A percentile compares a stretch with the other conserved stretches of the same genome.
Evolutionary conservation across 2,888 invertebrate species (phyloP).

Genomic region (Eupithecia inturbata): DNA sequence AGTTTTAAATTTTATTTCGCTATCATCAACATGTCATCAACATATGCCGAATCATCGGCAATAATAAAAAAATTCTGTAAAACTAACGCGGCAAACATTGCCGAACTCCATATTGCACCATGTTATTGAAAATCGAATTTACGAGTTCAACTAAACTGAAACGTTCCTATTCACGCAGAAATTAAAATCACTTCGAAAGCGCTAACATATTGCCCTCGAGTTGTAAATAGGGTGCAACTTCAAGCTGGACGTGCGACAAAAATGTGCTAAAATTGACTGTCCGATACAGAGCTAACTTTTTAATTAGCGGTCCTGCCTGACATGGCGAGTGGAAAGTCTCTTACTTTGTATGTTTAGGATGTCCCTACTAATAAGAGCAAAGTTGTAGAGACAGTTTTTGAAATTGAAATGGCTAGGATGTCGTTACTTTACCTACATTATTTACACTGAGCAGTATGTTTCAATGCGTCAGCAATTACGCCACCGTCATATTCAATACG

Average conservation of each 20-base stretch:
- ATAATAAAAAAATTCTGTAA: slow-evolving; percentile 23
- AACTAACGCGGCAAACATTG: slow-evolving; percentile 32
- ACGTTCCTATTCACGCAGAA: slow-evolving; percentile 41
- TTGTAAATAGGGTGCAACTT: slow-evolving; percentile 47
- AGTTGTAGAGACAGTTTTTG: neutral
- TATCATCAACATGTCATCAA: slow-evolving; percentile 13
- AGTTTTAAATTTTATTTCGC: neutral
- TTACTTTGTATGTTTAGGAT: slow-evolving; percentile 13
- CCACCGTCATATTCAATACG: too few species aligned
- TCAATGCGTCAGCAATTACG: too few species aligned
- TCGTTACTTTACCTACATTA: neutral
- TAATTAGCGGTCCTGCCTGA: slow-evolving; percentile 41
- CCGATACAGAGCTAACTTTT: slow-evolving; percentile 44
- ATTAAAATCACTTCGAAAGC: slow-evolving; percentile 41
- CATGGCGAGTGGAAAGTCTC: slow-evolving; percentile 21
- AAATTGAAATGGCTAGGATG: neutral
- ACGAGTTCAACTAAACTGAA: slow-evolving; percentile 40
- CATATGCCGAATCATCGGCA: slow-evolving; percentile 20
- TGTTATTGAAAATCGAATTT: slow-evolving; percentile 46
- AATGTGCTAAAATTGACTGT: slow-evolving; percentile 49
- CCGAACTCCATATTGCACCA: slow-evolving; percentile 35
- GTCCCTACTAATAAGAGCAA: neutral
- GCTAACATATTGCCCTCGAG: slow-evolving; percentile 42
- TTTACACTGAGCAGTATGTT: too few species aligned
- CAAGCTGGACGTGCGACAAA: slow-evolving; percentile 38